Conservation (phyloP, 1,140 invertebrate species). For the Gerris buenoi region DNA sequence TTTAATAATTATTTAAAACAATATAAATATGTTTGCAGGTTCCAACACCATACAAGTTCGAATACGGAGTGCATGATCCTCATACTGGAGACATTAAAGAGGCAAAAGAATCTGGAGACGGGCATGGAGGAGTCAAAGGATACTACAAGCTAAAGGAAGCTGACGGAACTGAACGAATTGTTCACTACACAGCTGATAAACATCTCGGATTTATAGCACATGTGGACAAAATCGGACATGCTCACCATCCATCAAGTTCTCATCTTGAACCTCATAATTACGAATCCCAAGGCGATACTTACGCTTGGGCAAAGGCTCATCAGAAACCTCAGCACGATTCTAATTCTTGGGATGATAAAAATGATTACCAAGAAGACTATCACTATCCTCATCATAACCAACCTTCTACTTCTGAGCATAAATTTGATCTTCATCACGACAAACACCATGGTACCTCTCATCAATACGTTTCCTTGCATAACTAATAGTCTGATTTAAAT, state of each 20-base stretch:
- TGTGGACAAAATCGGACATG: background rate
- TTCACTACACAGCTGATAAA: slow-evolving; percentile 32
- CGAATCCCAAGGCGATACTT: background rate
- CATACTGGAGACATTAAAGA: slow-evolving; percentile 43
- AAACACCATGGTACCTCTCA: background rate
- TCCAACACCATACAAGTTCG: slow-evolving; percentile 28
- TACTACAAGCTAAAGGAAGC: slow-evolving; percentile 36
- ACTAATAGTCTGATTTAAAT: no score
- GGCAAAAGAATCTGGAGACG: slow-evolving; percentile 35
- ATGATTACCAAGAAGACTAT: no score
- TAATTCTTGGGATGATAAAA: no score
- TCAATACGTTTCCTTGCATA: background rate
- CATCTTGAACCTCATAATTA: background rate
- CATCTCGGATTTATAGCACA: background rate
- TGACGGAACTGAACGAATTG: slow-evolving; percentile 34
- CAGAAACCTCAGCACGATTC: no score
- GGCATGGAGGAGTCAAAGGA: slow-evolving; percentile 32
- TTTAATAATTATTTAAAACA: no score
- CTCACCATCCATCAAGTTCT: background rate
- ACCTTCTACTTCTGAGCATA: background rate
- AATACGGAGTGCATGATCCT: slow-evolving; percentile 34
- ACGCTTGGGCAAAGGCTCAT: background rate
- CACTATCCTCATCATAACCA: background rate
- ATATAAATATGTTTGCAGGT: no score
- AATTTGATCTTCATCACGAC: background rate